phyloP scores from a whole-genome alignment of 2,797 vertebrate species.

The Halcyon badia region DNA sequence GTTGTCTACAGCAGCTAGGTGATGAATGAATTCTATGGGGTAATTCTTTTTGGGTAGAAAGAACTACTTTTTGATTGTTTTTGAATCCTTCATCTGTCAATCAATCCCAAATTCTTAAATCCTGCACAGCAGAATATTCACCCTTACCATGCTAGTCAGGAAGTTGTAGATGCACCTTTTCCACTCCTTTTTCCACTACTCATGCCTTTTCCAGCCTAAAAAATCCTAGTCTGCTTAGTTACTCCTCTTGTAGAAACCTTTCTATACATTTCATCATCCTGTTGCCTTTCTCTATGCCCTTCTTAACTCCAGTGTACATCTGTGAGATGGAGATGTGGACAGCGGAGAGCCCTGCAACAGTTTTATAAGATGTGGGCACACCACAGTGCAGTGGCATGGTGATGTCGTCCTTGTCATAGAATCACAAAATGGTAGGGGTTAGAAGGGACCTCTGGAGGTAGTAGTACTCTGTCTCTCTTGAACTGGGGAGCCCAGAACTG shows the following conservation, averaged over 20 bases:
- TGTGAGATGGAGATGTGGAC: not conserved
- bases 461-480: not conserved
- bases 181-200: not conserved
- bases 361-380: accelerated
- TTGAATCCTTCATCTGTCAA: not conserved
- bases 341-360: not conserved
- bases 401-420: not conserved
- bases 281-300: not conserved
- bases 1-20: not conserved
- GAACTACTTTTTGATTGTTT: not conserved
- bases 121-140: not conserved
- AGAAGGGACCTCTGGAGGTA: not conserved
- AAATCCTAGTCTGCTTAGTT: not conserved
- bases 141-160: not conserved
- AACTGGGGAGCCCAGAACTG: not conserved
- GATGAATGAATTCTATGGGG: not conserved
- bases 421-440: not conserved
- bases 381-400: accelerated
- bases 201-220: not conserved
- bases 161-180: not conserved
- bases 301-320: not conserved
- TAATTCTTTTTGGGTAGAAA: not conserved
- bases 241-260: not conserved
- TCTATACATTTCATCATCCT: not conserved
- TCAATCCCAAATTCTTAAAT: not conserved